A percentile compares a stretch with the other conserved stretches of the same genome.
These are phyloP conservation scores for Sphaerophoria rueppellii DNA, from an alignment of 2,888 invertebrate species.

Conservation along the genomic window DNA sequence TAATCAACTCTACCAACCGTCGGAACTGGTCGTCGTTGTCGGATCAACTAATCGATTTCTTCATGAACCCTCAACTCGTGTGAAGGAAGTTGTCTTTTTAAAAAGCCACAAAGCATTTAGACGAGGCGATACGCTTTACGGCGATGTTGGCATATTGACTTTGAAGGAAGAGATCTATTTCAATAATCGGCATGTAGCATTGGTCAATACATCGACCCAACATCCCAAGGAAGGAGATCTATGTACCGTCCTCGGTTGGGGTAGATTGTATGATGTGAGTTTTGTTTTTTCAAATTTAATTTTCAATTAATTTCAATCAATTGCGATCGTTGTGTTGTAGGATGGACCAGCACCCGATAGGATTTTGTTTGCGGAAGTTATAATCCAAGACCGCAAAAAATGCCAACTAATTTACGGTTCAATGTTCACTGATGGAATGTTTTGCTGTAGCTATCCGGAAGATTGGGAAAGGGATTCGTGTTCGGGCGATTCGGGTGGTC, in stretches of 20 bases:
- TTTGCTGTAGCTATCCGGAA: slow-evolving; percentile 33
- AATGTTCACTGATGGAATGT: slow-evolving; percentile 31
- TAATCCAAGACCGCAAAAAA: background rate
- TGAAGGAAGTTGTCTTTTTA: slow-evolving; percentile 13
- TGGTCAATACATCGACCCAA: background rate
- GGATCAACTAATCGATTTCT: slow-evolving; percentile 36
- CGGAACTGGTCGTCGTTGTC: slow-evolving; percentile 24
- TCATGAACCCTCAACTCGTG: background rate
- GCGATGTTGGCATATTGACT: slow-evolving; percentile 35
- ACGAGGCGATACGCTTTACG: background rate
- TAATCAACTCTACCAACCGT: background rate
- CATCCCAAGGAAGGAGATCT: background rate
- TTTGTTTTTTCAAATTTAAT: background rate
- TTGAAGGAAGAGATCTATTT: slow-evolving; percentile 31
- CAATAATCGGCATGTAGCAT: background rate
- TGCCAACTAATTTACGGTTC: slow-evolving; percentile 21
- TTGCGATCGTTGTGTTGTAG: slow-evolving; percentile 1
- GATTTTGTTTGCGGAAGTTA: slow-evolving; percentile 18
- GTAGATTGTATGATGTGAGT: slow-evolving; percentile 44
- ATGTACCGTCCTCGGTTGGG: slow-evolving; percentile 53
- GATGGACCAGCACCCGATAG: slow-evolving; percentile 29
- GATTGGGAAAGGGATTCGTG: slow-evolving; percentile 34
- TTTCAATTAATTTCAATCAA: too few species aligned
- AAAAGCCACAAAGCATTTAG: background rate
- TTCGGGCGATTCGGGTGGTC: slow-evolving; percentile 56